These are phyloP conservation scores for Pomacea canaliculata DNA, from an alignment of 2,888 invertebrate species.

Conservation along the genomic window DNA sequence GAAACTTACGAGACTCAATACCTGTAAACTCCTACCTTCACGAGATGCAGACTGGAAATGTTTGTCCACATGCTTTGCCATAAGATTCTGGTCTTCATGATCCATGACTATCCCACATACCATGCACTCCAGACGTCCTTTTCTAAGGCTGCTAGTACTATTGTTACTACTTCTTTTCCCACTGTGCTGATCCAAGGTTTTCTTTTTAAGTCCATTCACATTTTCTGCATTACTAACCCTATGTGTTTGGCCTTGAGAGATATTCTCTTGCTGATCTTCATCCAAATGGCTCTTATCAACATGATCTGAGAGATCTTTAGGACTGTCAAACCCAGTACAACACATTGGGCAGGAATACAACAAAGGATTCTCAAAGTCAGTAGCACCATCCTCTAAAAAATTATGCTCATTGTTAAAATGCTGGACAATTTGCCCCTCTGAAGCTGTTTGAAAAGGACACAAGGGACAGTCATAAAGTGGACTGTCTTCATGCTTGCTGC, in stretches of 20 bases:
- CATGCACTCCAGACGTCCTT: constrained; percentile 52
- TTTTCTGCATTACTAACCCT: no score
- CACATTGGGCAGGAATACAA: constrained; percentile 81
- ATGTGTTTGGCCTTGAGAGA: background rate
- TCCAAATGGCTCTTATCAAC: constrained; percentile 86
- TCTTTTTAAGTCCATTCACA: background rate
- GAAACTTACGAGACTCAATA: no score
- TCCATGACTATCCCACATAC: constrained; percentile 64
- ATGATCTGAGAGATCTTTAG: constrained; percentile 83
- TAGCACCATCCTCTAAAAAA: constrained; percentile 5
- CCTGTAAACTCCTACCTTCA: no score
- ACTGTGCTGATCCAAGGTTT: background rate
- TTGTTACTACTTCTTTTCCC: background rate
- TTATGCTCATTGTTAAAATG: constrained; percentile 89
- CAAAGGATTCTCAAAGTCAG: constrained; percentile 47
- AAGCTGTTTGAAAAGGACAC: constrained; percentile 82
- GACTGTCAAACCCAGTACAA: constrained; percentile 75
- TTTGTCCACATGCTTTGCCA: constrained; percentile 83
- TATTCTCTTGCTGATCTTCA: constrained; percentile 5
- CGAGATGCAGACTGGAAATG: constrained; percentile 75
- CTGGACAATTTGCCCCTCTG: constrained; percentile 81
- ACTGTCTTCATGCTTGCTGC: background rate
- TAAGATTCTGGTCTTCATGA: constrained; percentile 71
- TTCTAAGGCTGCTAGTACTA: background rate
- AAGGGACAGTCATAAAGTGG: constrained; percentile 77